A percentile compares a stretch with the other conserved stretches of the same genome.
phyloP scores from a whole-genome alignment of 2,797 vertebrate genomes.

The Rhincodon typus region DNA sequence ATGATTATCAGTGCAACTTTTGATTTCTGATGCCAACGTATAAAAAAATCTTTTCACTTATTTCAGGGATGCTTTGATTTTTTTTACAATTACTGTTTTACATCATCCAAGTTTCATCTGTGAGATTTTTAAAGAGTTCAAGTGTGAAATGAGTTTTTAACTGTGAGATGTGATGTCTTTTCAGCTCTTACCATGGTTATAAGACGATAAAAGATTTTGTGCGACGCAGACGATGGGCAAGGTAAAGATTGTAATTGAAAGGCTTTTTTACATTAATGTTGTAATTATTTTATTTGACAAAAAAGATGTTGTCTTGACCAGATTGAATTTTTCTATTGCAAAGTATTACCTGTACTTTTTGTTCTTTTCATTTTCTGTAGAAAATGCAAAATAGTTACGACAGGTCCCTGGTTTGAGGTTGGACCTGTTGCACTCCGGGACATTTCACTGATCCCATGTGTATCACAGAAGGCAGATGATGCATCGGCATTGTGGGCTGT shows the following conservation, averaged over 20 bases:
- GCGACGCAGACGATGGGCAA: conserved; percentile 89
- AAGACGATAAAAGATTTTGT: conserved; percentile 98
- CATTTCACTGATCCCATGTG: conserved; percentile 73
- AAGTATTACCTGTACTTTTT: neutral
- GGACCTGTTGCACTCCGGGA: conserved; percentile 77
- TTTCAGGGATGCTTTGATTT: neutral
- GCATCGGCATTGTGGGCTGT: conserved; percentile 82
- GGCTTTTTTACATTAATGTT: neutral
- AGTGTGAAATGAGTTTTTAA: neutral
- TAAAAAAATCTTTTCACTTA: neutral
- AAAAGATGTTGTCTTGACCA: neutral
- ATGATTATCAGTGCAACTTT: neutral
- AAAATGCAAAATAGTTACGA: conserved; percentile 89
- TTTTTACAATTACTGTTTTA: neutral
- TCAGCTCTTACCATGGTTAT: conserved; percentile 84
- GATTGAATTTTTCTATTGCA: neutral
- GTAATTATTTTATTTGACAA: neutral
- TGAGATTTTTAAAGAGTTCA: neutral
- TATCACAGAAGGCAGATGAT: conserved; percentile 52
- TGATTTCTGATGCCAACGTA: neutral
- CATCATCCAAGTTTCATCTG: neutral
- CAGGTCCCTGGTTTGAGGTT: conserved; percentile 90
- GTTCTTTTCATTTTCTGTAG: conserved; percentile 51
- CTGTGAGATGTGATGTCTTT: neutral
- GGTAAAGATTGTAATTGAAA: conserved; percentile 56